Conservation (phyloP, 2,888 invertebrate genomes). For the Thyatira batis region DNA sequence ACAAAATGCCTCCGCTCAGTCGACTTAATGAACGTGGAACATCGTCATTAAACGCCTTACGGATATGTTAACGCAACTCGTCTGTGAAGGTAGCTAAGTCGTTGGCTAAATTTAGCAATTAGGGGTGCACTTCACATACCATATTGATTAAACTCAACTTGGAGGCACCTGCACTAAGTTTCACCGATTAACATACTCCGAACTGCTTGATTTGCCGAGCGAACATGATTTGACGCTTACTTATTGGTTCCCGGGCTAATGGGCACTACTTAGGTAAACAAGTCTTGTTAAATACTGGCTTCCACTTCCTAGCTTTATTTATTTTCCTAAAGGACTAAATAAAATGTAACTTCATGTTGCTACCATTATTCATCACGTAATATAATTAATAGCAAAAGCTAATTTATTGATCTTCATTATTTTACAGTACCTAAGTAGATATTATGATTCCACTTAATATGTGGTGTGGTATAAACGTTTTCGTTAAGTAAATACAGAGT, state of each 20-base stretch:
- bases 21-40: slow-evolving; percentile 74
- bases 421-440: no score
- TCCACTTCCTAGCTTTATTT: no score
- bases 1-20: slow-evolving; percentile 63
- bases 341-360: no score
- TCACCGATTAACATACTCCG: slow-evolving; percentile 20
- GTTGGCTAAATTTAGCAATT: slow-evolving; percentile 65
- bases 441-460: no score
- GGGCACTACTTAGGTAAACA: neutral
- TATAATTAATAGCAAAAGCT: no score
- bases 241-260: slow-evolving; percentile 1
- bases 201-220: neutral
- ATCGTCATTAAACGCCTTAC: slow-evolving; percentile 70
- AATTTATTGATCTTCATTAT: no score
- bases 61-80: slow-evolving; percentile 51
- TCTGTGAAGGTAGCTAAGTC: slow-evolving; percentile 32
- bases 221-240: neutral
- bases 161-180: slow-evolving; percentile 31
- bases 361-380: no score
- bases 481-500: slow-evolving; percentile 8
- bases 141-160: slow-evolving; percentile 52
- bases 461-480: neutral
- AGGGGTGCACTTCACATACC: slow-evolving; percentile 50
- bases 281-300: no score
- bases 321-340: no score